These are phyloP conservation scores for Stegana nigrithorax DNA, from an alignment of 2,888 invertebrate genomes.

Conservation along the genomic window DNA sequence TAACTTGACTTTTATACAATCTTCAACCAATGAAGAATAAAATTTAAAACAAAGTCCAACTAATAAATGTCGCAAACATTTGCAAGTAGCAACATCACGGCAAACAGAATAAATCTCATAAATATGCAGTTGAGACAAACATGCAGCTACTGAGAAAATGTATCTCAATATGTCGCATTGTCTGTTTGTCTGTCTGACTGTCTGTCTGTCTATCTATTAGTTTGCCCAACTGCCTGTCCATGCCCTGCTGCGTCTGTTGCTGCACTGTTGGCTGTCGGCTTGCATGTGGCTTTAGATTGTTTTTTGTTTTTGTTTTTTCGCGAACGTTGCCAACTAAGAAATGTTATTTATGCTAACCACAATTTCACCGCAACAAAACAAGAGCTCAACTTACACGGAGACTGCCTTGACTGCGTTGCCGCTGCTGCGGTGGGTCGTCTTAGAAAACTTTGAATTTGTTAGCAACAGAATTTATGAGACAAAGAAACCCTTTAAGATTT, in stretches of 20 bases:
- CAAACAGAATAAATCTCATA: conserved; percentile 57
- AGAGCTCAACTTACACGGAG: conserved; percentile 9
- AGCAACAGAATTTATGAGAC: conserved; percentile 9
- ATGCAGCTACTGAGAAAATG: conserved; percentile 33
- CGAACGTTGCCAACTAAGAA: conserved; percentile 10
- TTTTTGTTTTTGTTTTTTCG: not conserved
- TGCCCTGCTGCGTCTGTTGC: not conserved
- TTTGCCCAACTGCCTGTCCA: conserved; percentile 1
- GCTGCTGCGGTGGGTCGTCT: not conserved
- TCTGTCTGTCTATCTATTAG: no score
- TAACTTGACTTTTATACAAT: no score
- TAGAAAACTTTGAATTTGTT: conserved; percentile 7
- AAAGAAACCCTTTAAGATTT: conserved; percentile 1
- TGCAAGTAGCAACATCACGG: conserved; percentile 51
- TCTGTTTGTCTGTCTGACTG: conserved; percentile 22
- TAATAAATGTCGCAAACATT: conserved; percentile 34
- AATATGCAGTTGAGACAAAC: conserved; percentile 44
- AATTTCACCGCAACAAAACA: conserved; percentile 31
- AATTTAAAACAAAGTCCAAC: conserved; percentile 19
- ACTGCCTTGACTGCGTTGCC: conserved; percentile 39
- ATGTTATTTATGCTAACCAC: conserved; percentile 54
- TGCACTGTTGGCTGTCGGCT: not conserved
- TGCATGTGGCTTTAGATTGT: not conserved
- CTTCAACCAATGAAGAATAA: no score
- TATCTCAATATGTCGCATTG: conserved; percentile 42